Evolutionary conservation across 2,888 invertebrate genomes (phyloP), one percentile per base, ranked within the genome.

Genomic region (Lamellibrachia satsuma): DNA sequence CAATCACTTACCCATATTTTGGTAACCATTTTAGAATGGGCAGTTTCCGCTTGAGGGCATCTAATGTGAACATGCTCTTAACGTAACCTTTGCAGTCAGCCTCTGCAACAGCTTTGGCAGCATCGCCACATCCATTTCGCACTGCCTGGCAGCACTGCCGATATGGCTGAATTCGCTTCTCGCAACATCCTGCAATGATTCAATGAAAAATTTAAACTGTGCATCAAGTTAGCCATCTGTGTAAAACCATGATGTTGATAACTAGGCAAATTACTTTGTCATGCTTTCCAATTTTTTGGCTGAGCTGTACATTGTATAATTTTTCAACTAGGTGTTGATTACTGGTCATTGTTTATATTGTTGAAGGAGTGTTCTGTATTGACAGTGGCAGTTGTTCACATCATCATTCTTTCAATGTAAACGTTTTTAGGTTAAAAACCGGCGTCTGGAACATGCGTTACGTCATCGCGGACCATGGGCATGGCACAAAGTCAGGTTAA

Each of bases 21-120:
- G 92, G 92, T 51, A 75, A 11, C 92, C 92, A 92, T 52, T 92
- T 92, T 27, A 90, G 15, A 75, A 92, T 92, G 27, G 92, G 92
- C 15, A 92, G n/a, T 52, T 92, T 92, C 11, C 52, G 39, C n/a
- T 92, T 92, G 60, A 92, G 11, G 52, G 8, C 52, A 39, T 92
- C 92, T 51, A 75, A 60, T 75, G 92, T 52, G 75, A 52, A 91
- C 39, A 39, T 39, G 52, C n/a, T 39, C 52, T 91, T 91, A 27
- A 52, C 39, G 39, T 52, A 39, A 9, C 55, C 55, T 15, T 55
- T 27, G 52, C 91, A 91, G 52, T 55, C 52, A 15, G 52, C 55
- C 39, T 91, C 39, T 15, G 39, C 55, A 11, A 91, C 11, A 4
- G 39, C 39, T 27, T 22, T 55, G 52, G 52, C 52, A 22, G 52